These are phyloP conservation scores for Climacteris rufus DNA, from an alignment of 2,113 vertebrate genomes.

Conservation along the genomic window DNA sequence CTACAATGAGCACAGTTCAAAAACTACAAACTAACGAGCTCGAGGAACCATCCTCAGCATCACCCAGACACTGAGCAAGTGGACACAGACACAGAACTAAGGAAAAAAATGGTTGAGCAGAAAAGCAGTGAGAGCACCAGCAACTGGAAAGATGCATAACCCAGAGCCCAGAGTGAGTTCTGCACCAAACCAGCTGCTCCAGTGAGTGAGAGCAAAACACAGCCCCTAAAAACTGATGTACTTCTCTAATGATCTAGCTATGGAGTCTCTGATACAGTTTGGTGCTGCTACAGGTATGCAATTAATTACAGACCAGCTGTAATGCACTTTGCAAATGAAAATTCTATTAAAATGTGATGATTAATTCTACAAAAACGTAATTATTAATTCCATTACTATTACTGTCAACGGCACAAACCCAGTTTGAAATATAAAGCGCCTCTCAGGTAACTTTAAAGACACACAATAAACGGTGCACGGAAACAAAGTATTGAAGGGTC, in stretches of 20 bases:
- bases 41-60: background rate
- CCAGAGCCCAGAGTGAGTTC: background rate
- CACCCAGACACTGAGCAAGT: accelerated
- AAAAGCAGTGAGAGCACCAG: background rate
- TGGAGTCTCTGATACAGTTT: background rate
- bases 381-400: background rate
- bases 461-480: background rate
- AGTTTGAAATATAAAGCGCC: background rate
- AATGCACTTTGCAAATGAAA: background rate
- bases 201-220: accelerated
- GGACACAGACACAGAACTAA: background rate
- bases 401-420: background rate
- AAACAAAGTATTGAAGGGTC: background rate
- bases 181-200: background rate
- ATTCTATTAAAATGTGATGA: background rate
- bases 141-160: background rate
- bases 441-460: background rate
- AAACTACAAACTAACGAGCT: background rate
- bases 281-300: background rate
- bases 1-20: background rate
- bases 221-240: background rate
- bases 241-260: background rate
- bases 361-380: background rate
- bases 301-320: background rate
- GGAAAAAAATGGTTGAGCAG: background rate